These are phyloP conservation scores for Scomberomorus guttatus DNA, from an alignment of 2,797 vertebrate species.

Conservation along the genomic window DNA sequence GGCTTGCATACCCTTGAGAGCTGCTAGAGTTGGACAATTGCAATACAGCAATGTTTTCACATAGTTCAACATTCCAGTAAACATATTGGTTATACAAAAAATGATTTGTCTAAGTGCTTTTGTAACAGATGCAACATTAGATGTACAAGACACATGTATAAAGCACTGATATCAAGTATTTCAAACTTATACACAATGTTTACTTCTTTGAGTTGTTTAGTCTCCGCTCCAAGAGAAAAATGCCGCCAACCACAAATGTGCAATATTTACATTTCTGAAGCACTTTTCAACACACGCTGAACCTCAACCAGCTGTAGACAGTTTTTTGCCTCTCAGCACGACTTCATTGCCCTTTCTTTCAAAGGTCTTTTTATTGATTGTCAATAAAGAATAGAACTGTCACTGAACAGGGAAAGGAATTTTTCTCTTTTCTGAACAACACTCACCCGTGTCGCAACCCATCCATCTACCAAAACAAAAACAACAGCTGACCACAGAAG, in stretches of 20 bases:
- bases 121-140: constrained; percentile 81
- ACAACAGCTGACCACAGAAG: no score
- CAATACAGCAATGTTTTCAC: constrained; percentile 27
- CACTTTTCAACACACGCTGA: constrained; percentile 6
- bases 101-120: constrained; percentile 57
- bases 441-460: no score
- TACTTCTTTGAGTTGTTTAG: constrained; percentile 52
- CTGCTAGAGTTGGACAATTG: constrained; percentile 23
- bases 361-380: no score
- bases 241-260: constrained; percentile 37
- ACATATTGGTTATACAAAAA: constrained; percentile 36
- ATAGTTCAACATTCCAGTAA: constrained; percentile 42
- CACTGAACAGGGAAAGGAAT: no score
- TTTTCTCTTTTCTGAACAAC: no score
- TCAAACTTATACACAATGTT: constrained; percentile 78
- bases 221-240: constrained; percentile 35
- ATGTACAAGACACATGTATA: constrained; percentile 67
- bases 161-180: constrained; percentile 76
- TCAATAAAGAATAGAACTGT: no score
- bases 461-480: no score
- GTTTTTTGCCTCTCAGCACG: not conserved
- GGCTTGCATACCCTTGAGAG: not conserved
- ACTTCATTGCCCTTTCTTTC: constrained; percentile 17
- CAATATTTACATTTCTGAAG: constrained; percentile 67
- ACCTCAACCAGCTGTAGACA: constrained; percentile 9